Evolutionary conservation across 2,113 vertebrate genomes (phyloP).

Genomic region (Ardeotis arabs): DNA sequence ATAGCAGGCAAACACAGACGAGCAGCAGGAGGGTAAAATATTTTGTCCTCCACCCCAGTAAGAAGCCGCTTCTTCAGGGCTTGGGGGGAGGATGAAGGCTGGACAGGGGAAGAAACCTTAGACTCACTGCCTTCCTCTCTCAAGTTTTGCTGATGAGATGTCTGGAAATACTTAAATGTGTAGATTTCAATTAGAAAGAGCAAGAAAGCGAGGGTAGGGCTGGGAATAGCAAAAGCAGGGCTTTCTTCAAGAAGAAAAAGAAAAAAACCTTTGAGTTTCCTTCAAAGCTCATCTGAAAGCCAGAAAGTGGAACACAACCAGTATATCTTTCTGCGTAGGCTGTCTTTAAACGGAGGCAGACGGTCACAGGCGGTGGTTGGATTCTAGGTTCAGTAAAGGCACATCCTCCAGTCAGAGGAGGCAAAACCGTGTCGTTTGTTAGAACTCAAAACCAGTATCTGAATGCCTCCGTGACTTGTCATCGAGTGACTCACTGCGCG

Average conservation of each 20-base stretch:
- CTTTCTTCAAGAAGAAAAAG: not conserved
- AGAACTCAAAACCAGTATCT: not conserved
- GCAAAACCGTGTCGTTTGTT: not conserved
- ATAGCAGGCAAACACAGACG: not conserved
- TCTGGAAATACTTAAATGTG: not conserved
- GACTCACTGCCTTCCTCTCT: not conserved
- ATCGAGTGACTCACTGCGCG: constrained; percentile 31
- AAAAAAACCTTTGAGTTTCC: not conserved
- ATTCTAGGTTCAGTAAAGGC: constrained; percentile 31
- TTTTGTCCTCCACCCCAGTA: not conserved
- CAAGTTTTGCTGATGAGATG: not conserved
- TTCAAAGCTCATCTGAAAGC: not conserved
- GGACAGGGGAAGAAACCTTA: not conserved
- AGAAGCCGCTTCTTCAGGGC: not conserved
- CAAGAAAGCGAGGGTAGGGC: not conserved
- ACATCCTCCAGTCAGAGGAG: not conserved
- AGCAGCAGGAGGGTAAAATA: not conserved
- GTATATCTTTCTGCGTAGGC: not conserved
- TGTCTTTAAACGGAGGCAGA: not conserved
- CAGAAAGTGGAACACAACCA: not conserved
- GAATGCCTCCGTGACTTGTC: constrained; percentile 36
- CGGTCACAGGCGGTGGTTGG: not conserved
- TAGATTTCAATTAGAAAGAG: not conserved
- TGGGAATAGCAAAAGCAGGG: not conserved
- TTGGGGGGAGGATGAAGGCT: not conserved